phyloP scores from a whole-genome alignment of 2,797 vertebrate species.

The Coregonus sp. region DNA sequence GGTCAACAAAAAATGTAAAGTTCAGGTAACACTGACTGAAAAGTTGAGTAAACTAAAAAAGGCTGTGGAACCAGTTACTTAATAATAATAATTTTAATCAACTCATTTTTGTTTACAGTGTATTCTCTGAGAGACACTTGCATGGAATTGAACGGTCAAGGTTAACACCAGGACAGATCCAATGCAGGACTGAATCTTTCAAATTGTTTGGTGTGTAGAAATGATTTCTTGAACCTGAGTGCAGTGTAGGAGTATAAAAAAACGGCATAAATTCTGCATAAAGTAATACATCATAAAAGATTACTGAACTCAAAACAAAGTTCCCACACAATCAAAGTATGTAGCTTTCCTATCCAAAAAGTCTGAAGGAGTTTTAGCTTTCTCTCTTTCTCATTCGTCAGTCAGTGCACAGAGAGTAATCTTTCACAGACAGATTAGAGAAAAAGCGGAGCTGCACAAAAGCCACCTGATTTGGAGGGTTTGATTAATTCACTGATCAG shows the following conservation, averaged over 20 bases:
- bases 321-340: neutral
- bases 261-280: neutral
- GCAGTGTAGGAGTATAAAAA: too few relatives aligned
- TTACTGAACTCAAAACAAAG: neutral
- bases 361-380: neutral
- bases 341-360: neutral
- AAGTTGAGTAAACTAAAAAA: too few relatives aligned
- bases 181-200: neutral
- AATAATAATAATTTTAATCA: too few relatives aligned
- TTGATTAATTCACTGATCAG: conserved; percentile 3
- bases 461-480: neutral
- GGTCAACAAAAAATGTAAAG: too few relatives aligned
- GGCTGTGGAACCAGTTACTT: too few relatives aligned
- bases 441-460: neutral
- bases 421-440: neutral
- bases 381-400: neutral
- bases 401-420: neutral
- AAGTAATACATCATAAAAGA: too few relatives aligned
- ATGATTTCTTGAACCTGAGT: neutral
- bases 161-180: neutral
- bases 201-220: neutral
- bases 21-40: too few relatives aligned
- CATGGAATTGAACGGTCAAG: neutral
- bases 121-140: neutral
- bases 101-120: neutral